phyloP scores from a whole-genome alignment of 2,888 invertebrate genomes.

The Eucera pruinosa region DNA sequence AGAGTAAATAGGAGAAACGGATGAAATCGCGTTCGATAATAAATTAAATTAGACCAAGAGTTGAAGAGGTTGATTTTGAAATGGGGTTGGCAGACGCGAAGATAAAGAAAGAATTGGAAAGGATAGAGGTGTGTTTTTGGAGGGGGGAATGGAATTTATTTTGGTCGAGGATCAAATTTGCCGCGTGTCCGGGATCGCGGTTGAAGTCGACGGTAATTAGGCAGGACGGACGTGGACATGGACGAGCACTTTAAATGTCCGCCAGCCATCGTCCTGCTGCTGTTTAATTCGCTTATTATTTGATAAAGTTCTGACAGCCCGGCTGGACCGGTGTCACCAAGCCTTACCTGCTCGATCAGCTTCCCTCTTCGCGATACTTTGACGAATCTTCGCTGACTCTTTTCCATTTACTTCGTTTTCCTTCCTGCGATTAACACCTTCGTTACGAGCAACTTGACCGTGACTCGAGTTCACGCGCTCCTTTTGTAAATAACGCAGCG shows the following conservation, averaged over 20 bases:
- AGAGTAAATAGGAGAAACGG: not conserved
- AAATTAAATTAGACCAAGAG: not conserved
- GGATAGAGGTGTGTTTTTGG: not conserved
- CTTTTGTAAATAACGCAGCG: too few relatives aligned
- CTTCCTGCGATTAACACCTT: too few relatives aligned
- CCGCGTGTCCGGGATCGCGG: constrained; percentile 56
- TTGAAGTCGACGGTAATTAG: constrained; percentile 77
- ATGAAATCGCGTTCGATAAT: not conserved
- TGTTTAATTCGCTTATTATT: constrained; percentile 77
- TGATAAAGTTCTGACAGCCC: constrained; percentile 70
- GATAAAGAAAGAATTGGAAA: constrained; percentile 1
- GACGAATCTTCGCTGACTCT: not conserved
- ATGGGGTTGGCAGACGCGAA: constrained; percentile 10
- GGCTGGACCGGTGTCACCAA: constrained; percentile 33
- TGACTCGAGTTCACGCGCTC: too few relatives aligned
- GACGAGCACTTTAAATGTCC: constrained; percentile 81
- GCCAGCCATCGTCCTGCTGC: constrained; percentile 67
- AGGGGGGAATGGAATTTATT: constrained; percentile 56
- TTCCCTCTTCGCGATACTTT: not conserved
- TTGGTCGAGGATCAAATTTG: constrained; percentile 58
- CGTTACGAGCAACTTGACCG: too few relatives aligned
- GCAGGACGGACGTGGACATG: constrained; percentile 80
- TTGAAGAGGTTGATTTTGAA: constrained; percentile 14
- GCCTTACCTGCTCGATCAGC: constrained; percentile 21
- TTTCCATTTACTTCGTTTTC: too few relatives aligned